A percentile compares a stretch with the other conserved stretches of the same genome.
These are phyloP conservation scores for Drosophila neonasuta DNA, from an alignment of 2,888 invertebrate species.

Conservation along the genomic window DNA sequence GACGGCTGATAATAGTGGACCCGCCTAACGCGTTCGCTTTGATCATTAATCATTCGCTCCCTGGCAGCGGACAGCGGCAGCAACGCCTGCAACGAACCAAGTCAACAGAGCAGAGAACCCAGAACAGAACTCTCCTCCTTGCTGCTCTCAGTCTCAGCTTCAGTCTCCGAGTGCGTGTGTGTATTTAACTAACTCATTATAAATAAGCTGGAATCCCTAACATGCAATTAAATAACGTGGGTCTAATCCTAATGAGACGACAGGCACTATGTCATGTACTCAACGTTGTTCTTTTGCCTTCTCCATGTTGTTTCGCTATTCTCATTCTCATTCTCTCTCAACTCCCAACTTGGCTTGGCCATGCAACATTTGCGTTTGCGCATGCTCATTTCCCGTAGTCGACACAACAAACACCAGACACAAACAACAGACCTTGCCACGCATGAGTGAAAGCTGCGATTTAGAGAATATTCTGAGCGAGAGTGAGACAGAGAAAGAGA, in stretches of 20 bases:
- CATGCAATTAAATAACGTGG: constrained; percentile 78
- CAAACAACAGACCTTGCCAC: constrained; percentile 39
- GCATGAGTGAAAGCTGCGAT: constrained; percentile 77
- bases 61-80: constrained; percentile 62
- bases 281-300: constrained; percentile 28
- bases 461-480: constrained; percentile 48
- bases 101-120: constrained; percentile 7
- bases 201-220: constrained; percentile 77
- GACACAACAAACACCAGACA: constrained; percentile 3
- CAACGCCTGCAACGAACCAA: constrained; percentile 55
- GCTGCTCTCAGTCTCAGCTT: constrained; percentile 7
- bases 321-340: constrained; percentile 38
- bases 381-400: constrained; percentile 62
- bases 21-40: constrained; percentile 65
- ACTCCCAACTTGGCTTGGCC: constrained; percentile 62
- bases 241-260: constrained; percentile 78
- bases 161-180: constrained; percentile 59
- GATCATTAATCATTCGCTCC: constrained; percentile 68
- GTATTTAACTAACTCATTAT: constrained; percentile 78
- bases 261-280: constrained; percentile 76
- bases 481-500: constrained; percentile 23
- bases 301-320: constrained; percentile 33
- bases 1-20: constrained; percentile 33
- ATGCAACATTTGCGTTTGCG: constrained; percentile 74
- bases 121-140: constrained; percentile 7